Evolutionary conservation across 2,113 vertebrate species (phyloP), one percentile per base, ranked within the genome.

Genomic region (Lepus americanus): DNA sequence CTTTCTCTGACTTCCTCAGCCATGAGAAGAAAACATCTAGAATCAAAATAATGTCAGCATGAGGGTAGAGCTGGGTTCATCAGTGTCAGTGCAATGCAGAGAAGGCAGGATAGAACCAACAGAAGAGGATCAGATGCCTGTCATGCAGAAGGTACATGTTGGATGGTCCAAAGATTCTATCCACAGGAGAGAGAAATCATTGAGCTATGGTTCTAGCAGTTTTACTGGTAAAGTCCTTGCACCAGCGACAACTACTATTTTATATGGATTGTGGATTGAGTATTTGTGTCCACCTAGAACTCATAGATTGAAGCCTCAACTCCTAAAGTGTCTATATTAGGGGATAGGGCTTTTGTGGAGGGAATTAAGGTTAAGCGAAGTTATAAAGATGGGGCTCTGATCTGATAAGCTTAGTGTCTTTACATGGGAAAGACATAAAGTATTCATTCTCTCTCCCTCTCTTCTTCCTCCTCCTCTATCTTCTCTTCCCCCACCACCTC

Each of bases 381-480:
- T 31, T 36, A 25, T 31, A 77, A 53, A 7, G 7, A 1, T 61
- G 1, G 9, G 19, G 4, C 8, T 12, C 4, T 70, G 39, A 70
- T 55, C 39, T 69, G 25, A 78, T 23, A 78, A 9, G 9, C 63
- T 73, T 59, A 78, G 33, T 16, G 22, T 36, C 22, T 7, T 77
- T 59, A 25, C 44, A 85, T 36, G 69, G 51, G 61, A 74, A 25
- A 80, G 63, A 55, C 8, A 74, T 8, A 81, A 3, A 31, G 1
- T 1, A 1, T 9, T 23, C 1, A 33, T 2, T 33, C 9, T 51
- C 6, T 11, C 20, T 36, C 27, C 3, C 4, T 36, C 19, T 12
- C 17, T 67, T 20, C 27, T 16, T 31, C 69, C 22, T 14, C 53
- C 55, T 59, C 55, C 55, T 59, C 13, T 59, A 13, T 59, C 55